Base-by-base conservation (phyloP, 92 coral and sea anemone species). In the Epizoanthus rinbou region DNA sequence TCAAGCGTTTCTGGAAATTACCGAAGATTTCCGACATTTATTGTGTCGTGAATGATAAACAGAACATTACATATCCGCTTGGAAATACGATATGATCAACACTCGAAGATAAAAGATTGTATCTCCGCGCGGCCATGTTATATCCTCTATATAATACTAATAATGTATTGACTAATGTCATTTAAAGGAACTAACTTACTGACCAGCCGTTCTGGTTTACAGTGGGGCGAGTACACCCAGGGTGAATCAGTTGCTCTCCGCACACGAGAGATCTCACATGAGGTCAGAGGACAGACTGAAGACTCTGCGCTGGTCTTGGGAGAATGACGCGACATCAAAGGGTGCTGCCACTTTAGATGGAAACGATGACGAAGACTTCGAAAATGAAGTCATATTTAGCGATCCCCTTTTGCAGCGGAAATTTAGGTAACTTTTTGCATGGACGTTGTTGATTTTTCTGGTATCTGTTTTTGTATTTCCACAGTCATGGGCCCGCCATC, bases 181-280 rank as follows among this genome's bases (percentile, higher is more conserved):
- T 16, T 64, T 3, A 31, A 22, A 16, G 0, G 13, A 15, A 64
- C 15, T 37, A 22, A 64, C 0, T 50, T 1, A 50, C 13, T 50
- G 54, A 50, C 54, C 54, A 50, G 8, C 9, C 54, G 54, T 50
- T 50, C 15, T 50, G 14, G 54, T 18, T 73, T 16, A 19, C 53
- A 67, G 47, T 37, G 43, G 31, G 10, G 43, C 22, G 31, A 33
- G 59, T 62, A 33, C 71, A 18, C 70, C 60, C 5, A 41, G 24
- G 5, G 24, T 10, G 8, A 86, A 84, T 72, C 87, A 88, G 64
- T 80, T 87, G 6, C 69, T 95, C 76, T 93, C 86, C 33, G 95
- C 98, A 6, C 98, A 95, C 56, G 98, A 95, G 75, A 88, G 98
- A 6, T 91, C 98, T 19, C 98, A 95, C 47, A 82, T 89, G 72